A percentile compares a stretch with the other conserved stretches of the same genome.
Conservation (phyloP, 2,888 invertebrate species). For the Drepanosiphum platanoidis region DNA sequence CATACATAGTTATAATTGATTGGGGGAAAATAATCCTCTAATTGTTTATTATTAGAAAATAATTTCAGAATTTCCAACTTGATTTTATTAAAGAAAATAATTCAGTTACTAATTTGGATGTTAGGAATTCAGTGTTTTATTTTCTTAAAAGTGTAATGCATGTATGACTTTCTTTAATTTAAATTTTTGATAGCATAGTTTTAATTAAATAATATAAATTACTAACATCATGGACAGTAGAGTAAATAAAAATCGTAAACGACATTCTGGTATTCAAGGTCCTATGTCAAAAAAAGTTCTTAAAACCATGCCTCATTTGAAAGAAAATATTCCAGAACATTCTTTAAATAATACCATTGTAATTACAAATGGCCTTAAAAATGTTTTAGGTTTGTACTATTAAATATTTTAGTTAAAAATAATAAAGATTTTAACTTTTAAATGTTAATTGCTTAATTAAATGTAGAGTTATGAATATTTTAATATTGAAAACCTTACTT, state of each 20-base stretch:
- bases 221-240: conserved; percentile 47
- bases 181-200: conserved; percentile 21
- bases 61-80: conserved; percentile 46
- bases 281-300: conserved; percentile 53
- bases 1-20: conserved; percentile 11
- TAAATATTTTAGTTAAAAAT: neutral
- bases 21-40: conserved; percentile 29
- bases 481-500: neutral
- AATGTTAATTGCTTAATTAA: neutral
- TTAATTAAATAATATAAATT: conserved; percentile 13
- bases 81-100: conserved; percentile 24
- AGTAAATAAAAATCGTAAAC: conserved; percentile 39
- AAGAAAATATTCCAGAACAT: conserved; percentile 58
- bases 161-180: conserved; percentile 16
- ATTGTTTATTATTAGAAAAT: conserved; percentile 56
- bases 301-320: conserved; percentile 44
- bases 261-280: conserved; percentile 44
- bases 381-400: conserved; percentile 40
- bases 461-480: neutral
- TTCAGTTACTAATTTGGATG: conserved; percentile 15
- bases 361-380: conserved; percentile 31
- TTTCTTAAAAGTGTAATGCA: neutral
- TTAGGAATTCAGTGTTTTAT: conserved; percentile 7
- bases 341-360: conserved; percentile 30
- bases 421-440: neutral